Percentiles rank a stretch among this genome's conserved stretches.
Conservation (phyloP, 2,113 vertebrate species). For the Zosterops hypoxanthus region DNA sequence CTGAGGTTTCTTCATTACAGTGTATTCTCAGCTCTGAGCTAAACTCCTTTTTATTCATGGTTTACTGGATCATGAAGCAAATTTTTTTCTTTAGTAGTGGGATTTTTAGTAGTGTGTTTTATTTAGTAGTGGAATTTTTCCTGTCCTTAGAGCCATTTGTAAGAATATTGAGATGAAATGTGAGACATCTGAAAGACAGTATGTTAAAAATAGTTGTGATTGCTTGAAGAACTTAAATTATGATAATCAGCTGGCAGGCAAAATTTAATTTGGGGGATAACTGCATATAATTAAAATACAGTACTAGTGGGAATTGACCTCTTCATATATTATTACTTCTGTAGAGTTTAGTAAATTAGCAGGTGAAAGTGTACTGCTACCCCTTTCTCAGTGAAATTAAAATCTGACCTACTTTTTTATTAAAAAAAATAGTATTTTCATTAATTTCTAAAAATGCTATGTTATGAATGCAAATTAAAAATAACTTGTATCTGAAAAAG, state of each 20-base stretch:
- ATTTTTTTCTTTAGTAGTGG: background rate
- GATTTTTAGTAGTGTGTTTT: background rate
- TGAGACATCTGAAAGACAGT: background rate
- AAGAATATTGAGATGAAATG: background rate
- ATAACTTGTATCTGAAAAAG: background rate
- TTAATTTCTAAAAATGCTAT: background rate
- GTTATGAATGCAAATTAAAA: background rate
- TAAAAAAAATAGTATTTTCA: background rate
- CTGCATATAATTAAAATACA: slow-evolving; percentile 42
- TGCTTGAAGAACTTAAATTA: background rate
- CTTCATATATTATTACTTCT: background rate
- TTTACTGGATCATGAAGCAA: background rate
- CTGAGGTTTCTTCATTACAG: background rate
- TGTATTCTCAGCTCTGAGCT: background rate
- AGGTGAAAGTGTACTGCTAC: background rate
- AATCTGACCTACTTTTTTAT: background rate
- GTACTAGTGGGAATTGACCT: slow-evolving; percentile 6
- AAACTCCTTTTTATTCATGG: background rate
- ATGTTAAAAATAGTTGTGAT: background rate
- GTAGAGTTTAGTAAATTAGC: background rate
- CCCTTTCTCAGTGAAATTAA: background rate
- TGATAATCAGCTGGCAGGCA: background rate
- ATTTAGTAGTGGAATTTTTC: background rate
- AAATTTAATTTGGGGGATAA: slow-evolving; percentile 24
- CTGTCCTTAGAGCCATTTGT: background rate